Conservation (phyloP, 1,140 invertebrate genomes). For the Paraescarpia echinospica region DNA sequence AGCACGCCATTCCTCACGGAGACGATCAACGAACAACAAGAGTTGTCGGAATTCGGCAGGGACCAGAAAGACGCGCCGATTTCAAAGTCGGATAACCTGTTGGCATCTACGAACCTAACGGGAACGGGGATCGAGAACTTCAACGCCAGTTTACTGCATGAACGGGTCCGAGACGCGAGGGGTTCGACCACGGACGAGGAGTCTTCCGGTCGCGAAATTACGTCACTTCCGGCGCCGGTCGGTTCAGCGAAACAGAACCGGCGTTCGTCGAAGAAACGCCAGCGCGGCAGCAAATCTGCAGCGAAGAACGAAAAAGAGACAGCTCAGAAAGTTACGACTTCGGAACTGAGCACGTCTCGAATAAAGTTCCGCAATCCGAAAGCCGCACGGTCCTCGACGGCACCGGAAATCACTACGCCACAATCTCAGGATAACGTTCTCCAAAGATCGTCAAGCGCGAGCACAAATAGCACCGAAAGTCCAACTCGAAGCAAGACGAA, state of each 20-base stretch:
- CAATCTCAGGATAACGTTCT: conserved; percentile 14
- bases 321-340: background rate
- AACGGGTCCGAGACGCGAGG: background rate
- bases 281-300: background rate
- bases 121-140: background rate
- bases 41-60: background rate
- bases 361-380: background rate
- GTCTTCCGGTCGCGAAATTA: background rate
- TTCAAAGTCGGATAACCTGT: background rate
- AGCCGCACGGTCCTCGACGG: background rate
- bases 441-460: background rate
- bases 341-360: background rate
- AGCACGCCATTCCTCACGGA: conserved; percentile 6
- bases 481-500: background rate
- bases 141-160: background rate
- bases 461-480: background rate
- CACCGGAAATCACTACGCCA: background rate
- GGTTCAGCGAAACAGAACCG: background rate
- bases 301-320: background rate
- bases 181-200: conserved; percentile 4
- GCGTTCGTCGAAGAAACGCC: background rate
- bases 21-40: conserved; percentile 7
- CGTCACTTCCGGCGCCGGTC: background rate
- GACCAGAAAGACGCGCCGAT: background rate
- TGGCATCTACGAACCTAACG: background rate